Percentiles rank a stretch among this genome's conserved stretches.
Evolutionary conservation across 2,113 vertebrate genomes (phyloP).

Genomic region (Gallinago media): DNA sequence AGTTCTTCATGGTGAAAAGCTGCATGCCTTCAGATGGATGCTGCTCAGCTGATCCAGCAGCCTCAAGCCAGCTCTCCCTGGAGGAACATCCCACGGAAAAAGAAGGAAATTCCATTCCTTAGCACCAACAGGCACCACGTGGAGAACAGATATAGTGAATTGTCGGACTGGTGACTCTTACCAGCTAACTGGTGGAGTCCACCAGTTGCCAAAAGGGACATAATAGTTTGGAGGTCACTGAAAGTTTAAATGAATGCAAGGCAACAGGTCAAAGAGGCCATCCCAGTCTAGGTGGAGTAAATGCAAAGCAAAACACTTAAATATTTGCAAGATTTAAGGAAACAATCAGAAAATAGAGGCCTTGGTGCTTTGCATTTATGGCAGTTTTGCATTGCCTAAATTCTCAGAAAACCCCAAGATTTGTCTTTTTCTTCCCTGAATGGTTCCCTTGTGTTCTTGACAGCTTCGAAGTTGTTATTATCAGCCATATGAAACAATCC

Average conservation of each 20-base stretch:
- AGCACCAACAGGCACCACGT: neutral
- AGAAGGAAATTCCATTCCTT: neutral
- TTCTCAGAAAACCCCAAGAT: neutral
- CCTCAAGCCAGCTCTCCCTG: neutral
- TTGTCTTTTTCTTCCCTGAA: neutral
- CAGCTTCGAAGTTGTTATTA: neutral
- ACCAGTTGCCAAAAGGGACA: neutral
- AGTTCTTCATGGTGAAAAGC: neutral
- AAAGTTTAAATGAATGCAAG: neutral
- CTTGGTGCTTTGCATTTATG: neutral
- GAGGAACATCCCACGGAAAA: neutral
- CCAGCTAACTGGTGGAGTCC: neutral
- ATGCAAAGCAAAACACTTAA: neutral
- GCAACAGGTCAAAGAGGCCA: neutral
- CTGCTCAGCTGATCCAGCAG: neutral
- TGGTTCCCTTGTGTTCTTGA: neutral
- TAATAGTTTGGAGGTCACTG: neutral
- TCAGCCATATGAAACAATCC: neutral
- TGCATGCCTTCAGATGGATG: neutral
- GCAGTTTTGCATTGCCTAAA: neutral
- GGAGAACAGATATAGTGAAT: neutral
- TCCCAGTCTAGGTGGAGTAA: neutral
- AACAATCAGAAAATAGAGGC: neutral
- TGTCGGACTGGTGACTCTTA: rapidly evolving
- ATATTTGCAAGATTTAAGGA: neutral